A percentile compares a stretch with the other conserved stretches of the same genome.
phyloP scores from a whole-genome alignment of 1,140 invertebrate species.

The Palaemon carinicauda region DNA sequence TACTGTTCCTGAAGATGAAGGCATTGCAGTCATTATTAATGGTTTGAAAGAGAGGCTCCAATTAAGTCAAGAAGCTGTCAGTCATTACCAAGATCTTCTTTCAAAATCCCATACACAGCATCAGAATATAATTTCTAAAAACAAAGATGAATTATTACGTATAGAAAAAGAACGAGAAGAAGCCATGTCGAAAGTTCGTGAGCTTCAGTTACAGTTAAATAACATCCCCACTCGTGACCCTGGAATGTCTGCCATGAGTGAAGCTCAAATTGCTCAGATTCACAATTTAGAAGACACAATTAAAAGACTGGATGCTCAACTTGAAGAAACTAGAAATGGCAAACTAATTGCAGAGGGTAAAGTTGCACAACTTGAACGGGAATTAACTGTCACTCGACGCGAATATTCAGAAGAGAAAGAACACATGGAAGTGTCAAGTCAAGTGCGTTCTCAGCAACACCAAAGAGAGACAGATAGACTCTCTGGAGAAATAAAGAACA shows the following conservation, averaged over 20 bases:
- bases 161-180: conserved; percentile 22
- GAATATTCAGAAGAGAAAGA: conserved; percentile 45
- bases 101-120: conserved; percentile 38
- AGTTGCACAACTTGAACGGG: conserved; percentile 27
- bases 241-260: background rate
- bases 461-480: conserved; percentile 42
- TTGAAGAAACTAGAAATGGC: conserved; percentile 17
- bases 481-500: conserved; percentile 10
- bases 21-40: conserved; percentile 19
- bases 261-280: conserved; percentile 30
- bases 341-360: conserved; percentile 10
- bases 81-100: conserved; percentile 43
- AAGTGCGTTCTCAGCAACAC: conserved; percentile 32
- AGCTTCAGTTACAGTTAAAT: conserved; percentile 29
- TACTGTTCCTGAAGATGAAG: conserved; percentile 24
- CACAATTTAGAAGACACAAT: conserved; percentile 36
- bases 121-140: background rate
- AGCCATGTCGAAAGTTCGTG: background rate
- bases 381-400: conserved; percentile 26
- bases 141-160: conserved; percentile 22
- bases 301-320: conserved; percentile 11
- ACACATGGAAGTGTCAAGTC: conserved; percentile 34
- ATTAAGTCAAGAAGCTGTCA: conserved; percentile 33
- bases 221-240: conserved; percentile 25
- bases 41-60: conserved; percentile 39